Base-by-base conservation (phyloP, 1,140 invertebrate species). In the Drosophila sucinea region DNA sequence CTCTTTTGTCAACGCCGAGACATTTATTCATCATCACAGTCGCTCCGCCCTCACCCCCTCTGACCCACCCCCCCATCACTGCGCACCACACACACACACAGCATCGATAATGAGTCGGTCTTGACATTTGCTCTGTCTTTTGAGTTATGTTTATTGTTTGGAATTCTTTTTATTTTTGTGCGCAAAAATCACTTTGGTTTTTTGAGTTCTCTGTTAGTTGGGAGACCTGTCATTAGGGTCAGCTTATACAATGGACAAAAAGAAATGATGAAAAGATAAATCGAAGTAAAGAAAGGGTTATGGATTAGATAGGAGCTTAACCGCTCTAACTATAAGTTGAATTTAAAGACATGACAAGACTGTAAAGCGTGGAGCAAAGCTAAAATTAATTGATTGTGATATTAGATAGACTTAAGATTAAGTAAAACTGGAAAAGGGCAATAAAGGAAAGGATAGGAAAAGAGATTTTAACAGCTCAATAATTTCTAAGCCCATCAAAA, bases 121-220 rank as follows among this genome's bases (percentile, higher is more conserved):
- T 67, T 66, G 63, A 57, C 69, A 70, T 77, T 61, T 81, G 66
- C 32, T 11, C 41, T 61, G 11, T 67, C 30, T 70, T 55, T 64
- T 77, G 60, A 74, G 79, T 64, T 61, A 70, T 67, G 57, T 57
- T 78, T 67, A 68, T 78, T 81, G 74, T 82, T 77, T 60, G 55
- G 67, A 64, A 78, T 78, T 78, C 73, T 8, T 47, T 47, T 47
- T 47, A 25, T 2, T 47, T 67, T 77, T 58, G 38, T 51, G 33
- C 33, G 47, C 41, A 17, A 11, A 33, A 35, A n/a, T 40, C 4
- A 41, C 61, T 41, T 56, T 61, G 60, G 47, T 64, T 60, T 64
- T 65, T 33, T 10, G 17, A 8, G 27, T 66, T 35, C 30, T 41
- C 65, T 67, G 25, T 35, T 57, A 10, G 32, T 32, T 38, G 35